Conservation (phyloP, 2,113 vertebrate genomes). For the Mellivora capensis region DNA sequence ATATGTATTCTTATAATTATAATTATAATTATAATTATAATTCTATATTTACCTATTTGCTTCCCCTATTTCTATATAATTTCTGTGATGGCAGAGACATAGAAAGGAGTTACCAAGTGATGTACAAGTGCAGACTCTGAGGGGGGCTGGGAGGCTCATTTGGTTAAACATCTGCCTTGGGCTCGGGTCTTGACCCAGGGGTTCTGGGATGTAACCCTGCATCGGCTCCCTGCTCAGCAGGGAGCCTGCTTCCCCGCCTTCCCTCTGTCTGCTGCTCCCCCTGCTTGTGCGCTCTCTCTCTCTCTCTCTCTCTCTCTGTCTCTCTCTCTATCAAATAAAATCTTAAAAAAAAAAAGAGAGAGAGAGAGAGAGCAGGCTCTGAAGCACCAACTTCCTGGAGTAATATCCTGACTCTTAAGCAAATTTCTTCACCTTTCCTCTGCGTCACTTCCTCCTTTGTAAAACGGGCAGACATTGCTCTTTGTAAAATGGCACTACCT, state of each 20-base stretch:
- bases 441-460: background rate
- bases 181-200: too few species aligned
- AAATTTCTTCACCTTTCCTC: background rate
- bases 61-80: background rate
- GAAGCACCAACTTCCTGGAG: background rate
- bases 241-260: too few species aligned
- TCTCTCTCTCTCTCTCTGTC: too few species aligned
- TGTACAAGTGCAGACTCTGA: background rate
- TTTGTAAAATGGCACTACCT: background rate
- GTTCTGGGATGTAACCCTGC: too few species aligned
- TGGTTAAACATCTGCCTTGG: too few species aligned
- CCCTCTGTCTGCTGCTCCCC: too few species aligned
- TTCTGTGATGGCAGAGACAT: background rate
- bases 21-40: background rate
- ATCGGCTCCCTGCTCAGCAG: too few species aligned
- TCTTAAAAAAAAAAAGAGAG: too few species aligned
- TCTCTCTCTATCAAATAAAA: too few species aligned
- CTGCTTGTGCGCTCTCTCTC: too few species aligned
- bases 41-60: background rate
- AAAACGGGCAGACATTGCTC: background rate
- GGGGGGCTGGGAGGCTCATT: too few species aligned
- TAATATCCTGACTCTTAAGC: background rate
- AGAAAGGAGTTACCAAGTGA: background rate
- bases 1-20: background rate
- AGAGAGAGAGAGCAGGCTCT: background rate